Base-by-base conservation (phyloP, 2,113 vertebrate species). In the Sebastes schlegelii region DNA sequence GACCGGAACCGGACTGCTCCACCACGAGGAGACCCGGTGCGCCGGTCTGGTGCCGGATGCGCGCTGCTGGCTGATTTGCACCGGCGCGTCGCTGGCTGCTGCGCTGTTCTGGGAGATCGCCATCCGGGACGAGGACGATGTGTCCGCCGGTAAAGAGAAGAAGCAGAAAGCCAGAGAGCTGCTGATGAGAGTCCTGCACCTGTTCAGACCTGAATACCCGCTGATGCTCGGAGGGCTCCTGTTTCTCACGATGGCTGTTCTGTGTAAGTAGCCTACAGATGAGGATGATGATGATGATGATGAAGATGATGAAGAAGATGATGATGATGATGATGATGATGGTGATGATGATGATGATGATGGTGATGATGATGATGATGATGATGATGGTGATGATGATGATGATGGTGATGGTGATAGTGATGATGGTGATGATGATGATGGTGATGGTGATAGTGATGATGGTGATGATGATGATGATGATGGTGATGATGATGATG, bases 81-180 rank as follows among this genome's bases (percentile, higher is more conserved):
- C 75, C 60, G 92, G 54, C 1, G 93, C 93, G 8, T 83, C 93
- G 0, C 68, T 90, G 45, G 88, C 89, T 4, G 92, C 90, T 4
- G 93, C 93, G 4, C 77, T 94, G 23, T 95, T 95, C 52, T 96
- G 95, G 94, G 95, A 96, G 77, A 57, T 87, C 45, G 84, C 66
- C 17, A 12, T 95, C 63, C 93, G 93, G 55, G 93, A 92, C 78
- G 58, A 0, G 1, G 78, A 88, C 0, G 92, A 85, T 5, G 82
- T 69, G 4, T 80, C 4, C 0, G 55, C n/a, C 9, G 86, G 74
- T 0, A 80, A 90, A 61, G 0, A 86, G 40, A 0, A 58, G 2
- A 52, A 86, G 67, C 93, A 93, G 77, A 93, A 86, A 72, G 0
- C 86, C 0, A 78, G 89, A 4, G 91, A 77, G 42, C 83, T 95